A percentile compares a stretch with the other conserved stretches of the same genome.
These are phyloP conservation scores for Prionchulus punctatus DNA, from an alignment of 2,888 invertebrate species.

Conservation along the genomic window DNA sequence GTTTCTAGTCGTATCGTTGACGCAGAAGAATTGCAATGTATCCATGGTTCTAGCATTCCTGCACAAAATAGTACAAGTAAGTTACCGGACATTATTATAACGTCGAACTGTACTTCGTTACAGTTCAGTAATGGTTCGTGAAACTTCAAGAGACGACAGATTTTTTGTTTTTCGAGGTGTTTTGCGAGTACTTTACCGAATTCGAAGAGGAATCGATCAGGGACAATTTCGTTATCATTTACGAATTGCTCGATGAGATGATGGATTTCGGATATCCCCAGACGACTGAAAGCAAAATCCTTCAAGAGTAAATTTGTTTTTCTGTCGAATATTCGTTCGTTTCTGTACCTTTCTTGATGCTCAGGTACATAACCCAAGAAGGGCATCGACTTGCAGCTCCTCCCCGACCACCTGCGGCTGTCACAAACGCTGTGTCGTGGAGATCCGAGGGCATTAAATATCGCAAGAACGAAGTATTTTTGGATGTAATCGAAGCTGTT, in stretches of 20 bases:
- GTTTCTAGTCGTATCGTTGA: constrained; percentile 61
- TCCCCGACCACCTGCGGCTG: constrained; percentile 82
- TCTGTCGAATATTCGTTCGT: no score
- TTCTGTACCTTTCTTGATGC: constrained; percentile 11
- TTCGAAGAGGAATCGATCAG: constrained; percentile 93
- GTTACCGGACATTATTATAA: constrained; percentile 3
- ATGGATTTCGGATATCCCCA: constrained; percentile 91
- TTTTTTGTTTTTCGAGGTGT: constrained; percentile 29
- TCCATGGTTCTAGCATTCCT: constrained; percentile 85
- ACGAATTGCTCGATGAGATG: constrained; percentile 85
- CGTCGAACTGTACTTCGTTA: background rate
- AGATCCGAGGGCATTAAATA: constrained; percentile 94
- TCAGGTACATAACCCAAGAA: constrained; percentile 80
- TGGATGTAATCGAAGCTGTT: constrained; percentile 96
- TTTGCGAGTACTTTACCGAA: constrained; percentile 94
- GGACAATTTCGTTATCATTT: constrained; percentile 98
- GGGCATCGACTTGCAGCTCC: constrained; percentile 91
- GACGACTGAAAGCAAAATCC: constrained; percentile 87
- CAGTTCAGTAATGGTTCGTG: no score
- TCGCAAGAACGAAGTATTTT: constrained; percentile 93
- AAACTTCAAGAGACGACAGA: no score
- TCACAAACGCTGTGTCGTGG: constrained; percentile 98
- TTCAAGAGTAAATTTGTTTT: constrained; percentile 60
- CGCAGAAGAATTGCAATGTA: constrained; percentile 91
- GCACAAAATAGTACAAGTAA: constrained; percentile 82